Evolutionary conservation across 2,888 invertebrate genomes (phyloP), one percentile per base, ranked within the genome.

Genomic region (Scaptodrosophila latifasciaeformis): DNA sequence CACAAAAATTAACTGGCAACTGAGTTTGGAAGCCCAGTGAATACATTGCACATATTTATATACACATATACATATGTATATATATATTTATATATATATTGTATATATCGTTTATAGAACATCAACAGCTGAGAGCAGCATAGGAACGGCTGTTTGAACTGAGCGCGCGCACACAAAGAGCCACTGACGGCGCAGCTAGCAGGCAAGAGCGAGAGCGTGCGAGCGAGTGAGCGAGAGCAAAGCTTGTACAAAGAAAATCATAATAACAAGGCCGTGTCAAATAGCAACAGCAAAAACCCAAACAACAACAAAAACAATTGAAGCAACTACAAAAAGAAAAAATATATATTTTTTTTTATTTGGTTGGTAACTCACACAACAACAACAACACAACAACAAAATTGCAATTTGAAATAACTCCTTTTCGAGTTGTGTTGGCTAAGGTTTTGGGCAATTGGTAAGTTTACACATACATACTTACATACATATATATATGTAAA

Each of bases 1-100:
- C 77, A n/a, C 70, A 68, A 76, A 74, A 72, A 74, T 79, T 74
- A 76, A 79, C 79, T 74, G 74, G 59, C 76, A 78, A 69, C 71
- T 63, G 64, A 65, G 65, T 65, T 65, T 67, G 47, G 60, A 66
- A 59, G 59, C 54, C 66, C 58, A n/a, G n/a, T n/a, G n/a, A n/a
- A n/a, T n/a, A n/a, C n/a, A n/a, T n/a, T n/a, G n/a, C n/a, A n/a
- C n/a, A n/a, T n/a, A n/a, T n/a, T n/a, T n/a, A n/a, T n/a, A n/a
- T n/a, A n/a, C n/a, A n/a, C n/a, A n/a, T n/a, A n/a, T n/a, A n/a
- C n/a, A n/a, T n/a, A n/a, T n/a, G n/a, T n/a, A n/a, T n/a, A n/a
- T n/a, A n/a, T n/a, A n/a, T n/a, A n/a, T n/a, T n/a, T n/a, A n/a
- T n/a, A n/a, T n/a, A n/a, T n/a, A n/a, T n/a, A n/a, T n/a, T n/a